A percentile compares a stretch with the other conserved stretches of the same genome.
phyloP scores from a whole-genome alignment of 2,888 invertebrate genomes.

The Erebia ligea region DNA sequence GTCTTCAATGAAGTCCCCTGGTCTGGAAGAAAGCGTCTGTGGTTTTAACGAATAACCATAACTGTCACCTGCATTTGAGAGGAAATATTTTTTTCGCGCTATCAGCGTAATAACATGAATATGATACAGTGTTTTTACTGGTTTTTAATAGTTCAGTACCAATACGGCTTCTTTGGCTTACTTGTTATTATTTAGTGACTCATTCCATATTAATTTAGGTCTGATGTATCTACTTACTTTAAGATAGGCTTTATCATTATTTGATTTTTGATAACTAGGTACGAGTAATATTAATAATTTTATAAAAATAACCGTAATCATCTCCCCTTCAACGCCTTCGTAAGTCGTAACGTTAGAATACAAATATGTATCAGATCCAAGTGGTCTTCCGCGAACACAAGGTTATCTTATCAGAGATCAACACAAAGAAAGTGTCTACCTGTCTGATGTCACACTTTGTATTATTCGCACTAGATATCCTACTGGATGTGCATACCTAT shows the following conservation, averaged over 20 bases:
- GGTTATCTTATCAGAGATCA: background rate
- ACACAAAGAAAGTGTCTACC: background rate
- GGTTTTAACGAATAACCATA: too few species aligned
- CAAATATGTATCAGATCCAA: background rate
- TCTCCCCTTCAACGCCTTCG: background rate
- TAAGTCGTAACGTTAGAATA: background rate
- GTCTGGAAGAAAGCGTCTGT: too few species aligned
- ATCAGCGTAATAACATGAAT: too few species aligned
- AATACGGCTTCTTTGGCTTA: background rate
- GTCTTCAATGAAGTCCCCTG: too few species aligned
- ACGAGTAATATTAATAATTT: background rate
- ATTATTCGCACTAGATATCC: background rate
- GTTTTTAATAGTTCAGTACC: too few species aligned
- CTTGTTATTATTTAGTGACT: constrained; percentile 4
- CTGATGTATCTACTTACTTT: background rate
- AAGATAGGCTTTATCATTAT: constrained; percentile 5
- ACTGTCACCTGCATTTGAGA: too few species aligned
- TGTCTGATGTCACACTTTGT: background rate
- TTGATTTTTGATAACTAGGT: constrained; percentile 1
- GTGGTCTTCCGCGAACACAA: background rate
- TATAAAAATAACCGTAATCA: background rate
- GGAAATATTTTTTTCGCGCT: too few species aligned
- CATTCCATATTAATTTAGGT: background rate
- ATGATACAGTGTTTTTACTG: too few species aligned
- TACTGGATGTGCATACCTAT: too few species aligned